Conservation (phyloP, 2,888 invertebrate genomes). For the Drosophila bunnanda region DNA sequence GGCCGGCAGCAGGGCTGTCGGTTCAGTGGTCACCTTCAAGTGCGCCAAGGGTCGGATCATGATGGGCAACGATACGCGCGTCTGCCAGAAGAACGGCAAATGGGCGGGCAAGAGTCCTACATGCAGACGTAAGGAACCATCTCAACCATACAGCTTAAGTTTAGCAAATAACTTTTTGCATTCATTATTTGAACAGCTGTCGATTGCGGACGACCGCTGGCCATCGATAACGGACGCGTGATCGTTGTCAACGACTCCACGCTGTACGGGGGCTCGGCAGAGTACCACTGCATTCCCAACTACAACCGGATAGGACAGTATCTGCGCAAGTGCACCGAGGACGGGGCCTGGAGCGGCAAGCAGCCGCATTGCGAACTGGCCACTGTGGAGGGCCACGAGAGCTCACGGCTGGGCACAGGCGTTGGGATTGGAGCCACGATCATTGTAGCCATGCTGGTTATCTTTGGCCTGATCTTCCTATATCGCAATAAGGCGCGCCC, state of each 20-base stretch:
- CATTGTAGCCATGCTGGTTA: slow-evolving; percentile 90
- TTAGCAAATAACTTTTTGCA: neutral
- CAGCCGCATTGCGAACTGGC: slow-evolving; percentile 92
- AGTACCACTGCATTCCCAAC: slow-evolving; percentile 95
- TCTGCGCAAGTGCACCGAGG: slow-evolving; percentile 92
- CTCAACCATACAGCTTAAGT: neutral
- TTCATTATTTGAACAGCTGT: slow-evolving; percentile 87
- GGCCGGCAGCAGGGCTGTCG: slow-evolving; percentile 89
- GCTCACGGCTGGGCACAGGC: slow-evolving; percentile 90
- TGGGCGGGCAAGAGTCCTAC: slow-evolving; percentile 92
- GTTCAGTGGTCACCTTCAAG: slow-evolving; percentile 91
- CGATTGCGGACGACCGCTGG: slow-evolving; percentile 92
- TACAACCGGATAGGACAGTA: slow-evolving; percentile 93
- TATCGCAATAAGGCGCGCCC: slow-evolving; percentile 93
- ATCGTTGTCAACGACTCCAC: slow-evolving; percentile 94
- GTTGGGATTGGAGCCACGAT: slow-evolving; percentile 94
- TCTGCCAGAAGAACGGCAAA: slow-evolving; percentile 90
- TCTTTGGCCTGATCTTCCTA: slow-evolving; percentile 92
- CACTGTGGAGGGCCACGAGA: slow-evolving; percentile 89
- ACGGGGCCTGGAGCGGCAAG: slow-evolving; percentile 94
- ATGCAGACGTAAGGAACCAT: slow-evolving; percentile 90
- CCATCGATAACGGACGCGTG: slow-evolving; percentile 93
- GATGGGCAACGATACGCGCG: slow-evolving; percentile 91
- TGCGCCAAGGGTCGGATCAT: slow-evolving; percentile 93
- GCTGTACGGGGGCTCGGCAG: slow-evolving; percentile 92